Percentiles rank a stretch among this genome's conserved stretches.
phyloP scores from a whole-genome alignment of 2,888 invertebrate genomes.

The Caenorhabditis sp. region DNA sequence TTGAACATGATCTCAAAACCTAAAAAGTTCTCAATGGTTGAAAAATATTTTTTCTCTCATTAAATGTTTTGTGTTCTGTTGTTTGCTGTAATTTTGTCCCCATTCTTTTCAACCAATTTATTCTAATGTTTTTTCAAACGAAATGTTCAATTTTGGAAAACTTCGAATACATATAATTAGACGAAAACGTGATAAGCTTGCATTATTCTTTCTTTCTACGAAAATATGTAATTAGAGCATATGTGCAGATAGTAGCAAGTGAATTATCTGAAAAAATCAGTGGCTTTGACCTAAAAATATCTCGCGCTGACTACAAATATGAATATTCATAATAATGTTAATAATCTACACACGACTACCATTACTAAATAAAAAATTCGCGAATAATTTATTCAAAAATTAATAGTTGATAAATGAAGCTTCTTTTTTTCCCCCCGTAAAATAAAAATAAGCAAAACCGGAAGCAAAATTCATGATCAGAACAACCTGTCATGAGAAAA shows the following conservation, averaged over 20 bases:
- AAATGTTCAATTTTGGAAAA: neutral
- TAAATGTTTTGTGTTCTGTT: too few relatives aligned
- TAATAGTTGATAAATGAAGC: neutral
- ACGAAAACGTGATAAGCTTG: too few relatives aligned
- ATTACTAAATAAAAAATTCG: neutral
- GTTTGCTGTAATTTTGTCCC: too few relatives aligned
- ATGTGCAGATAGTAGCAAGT: too few relatives aligned
- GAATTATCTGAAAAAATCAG: too few relatives aligned
- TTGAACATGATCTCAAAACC: too few relatives aligned
- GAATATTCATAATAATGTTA: neutral
- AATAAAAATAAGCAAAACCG: neutral
- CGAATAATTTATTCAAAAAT: neutral
- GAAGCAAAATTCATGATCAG: neutral
- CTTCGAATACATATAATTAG: too few relatives aligned
- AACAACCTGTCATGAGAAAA: conserved; percentile 3
- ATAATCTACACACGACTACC: neutral
- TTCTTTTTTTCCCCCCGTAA: neutral
- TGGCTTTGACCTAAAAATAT: too few relatives aligned
- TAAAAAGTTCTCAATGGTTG: too few relatives aligned
- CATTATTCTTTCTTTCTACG: too few relatives aligned
- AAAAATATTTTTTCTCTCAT: too few relatives aligned
- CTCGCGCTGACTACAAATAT: neutral
- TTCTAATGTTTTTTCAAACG: neutral
- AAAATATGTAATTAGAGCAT: too few relatives aligned
- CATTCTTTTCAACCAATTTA: neutral